phyloP scores from a whole-genome alignment of 2,113 vertebrate genomes.

The Suncus etruscus region DNA sequence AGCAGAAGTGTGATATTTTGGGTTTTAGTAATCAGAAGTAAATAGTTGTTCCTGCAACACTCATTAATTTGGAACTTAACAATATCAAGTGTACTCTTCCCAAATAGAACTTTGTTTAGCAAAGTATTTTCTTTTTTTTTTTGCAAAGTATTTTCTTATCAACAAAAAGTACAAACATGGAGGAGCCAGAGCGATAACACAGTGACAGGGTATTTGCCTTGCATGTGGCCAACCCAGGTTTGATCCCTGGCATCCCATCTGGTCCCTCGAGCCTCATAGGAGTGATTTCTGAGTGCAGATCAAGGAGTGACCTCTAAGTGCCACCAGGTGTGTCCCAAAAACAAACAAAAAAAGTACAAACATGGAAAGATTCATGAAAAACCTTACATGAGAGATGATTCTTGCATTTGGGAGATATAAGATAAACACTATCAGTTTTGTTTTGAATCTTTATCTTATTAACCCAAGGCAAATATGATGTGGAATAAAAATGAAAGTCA shows the following conservation, averaged over 20 bases:
- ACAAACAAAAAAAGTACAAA: constrained; percentile 20
- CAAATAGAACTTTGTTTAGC: constrained; percentile 62
- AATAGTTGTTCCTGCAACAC: constrained; percentile 66
- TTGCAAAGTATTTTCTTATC: constrained; percentile 49
- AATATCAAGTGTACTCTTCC: constrained; percentile 41
- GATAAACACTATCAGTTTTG: constrained; percentile 24
- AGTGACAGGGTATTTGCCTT: no score
- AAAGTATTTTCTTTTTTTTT: constrained; percentile 34
- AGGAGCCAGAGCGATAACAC: background rate
- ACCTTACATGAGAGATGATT: constrained; percentile 46
- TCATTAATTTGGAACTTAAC: constrained; percentile 60
- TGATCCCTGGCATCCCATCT: no score
- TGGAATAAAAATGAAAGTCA: background rate
- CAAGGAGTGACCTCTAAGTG: no score
- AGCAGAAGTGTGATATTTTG: constrained; percentile 34
- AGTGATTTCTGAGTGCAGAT: no score
- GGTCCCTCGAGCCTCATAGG: no score
- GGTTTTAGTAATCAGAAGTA: constrained; percentile 43
- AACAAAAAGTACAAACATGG: constrained; percentile 58
- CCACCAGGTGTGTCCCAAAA: no score
- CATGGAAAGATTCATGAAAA: constrained; percentile 60
- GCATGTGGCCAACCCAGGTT: no score
- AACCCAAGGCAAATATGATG: background rate
- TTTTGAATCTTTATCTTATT: constrained; percentile 36
- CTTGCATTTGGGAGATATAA: constrained; percentile 31